Evolutionary conservation across 2,113 vertebrate genomes (phyloP), one percentile per base, ranked within the genome.

Genomic region (Chiloscyllium plagiosum): DNA sequence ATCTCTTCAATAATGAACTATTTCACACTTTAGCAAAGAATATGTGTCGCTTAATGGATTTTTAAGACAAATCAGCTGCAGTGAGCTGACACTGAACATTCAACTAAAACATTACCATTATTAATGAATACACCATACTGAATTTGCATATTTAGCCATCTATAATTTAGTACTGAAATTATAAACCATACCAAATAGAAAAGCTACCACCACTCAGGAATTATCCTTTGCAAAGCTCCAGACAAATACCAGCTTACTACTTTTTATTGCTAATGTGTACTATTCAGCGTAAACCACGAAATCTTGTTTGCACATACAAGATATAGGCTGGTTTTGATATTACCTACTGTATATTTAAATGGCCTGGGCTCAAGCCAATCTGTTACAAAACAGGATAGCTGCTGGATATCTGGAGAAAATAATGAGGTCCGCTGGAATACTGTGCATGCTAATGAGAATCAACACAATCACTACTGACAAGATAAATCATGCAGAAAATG

Each of bases 401-500:
- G 47, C 69, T 72, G 42, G 69, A 72, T 52, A 95, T 76, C 87
- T 61, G 56, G 72, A 95, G 24, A 50, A 95, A 95, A 95, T 95
- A 95, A 95, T 95, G 94, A 95, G 94, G 94, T 95, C 68, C 47
- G 5, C 66, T 50, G 66, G 94, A 95, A 95, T 52, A 90, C 50
- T 61, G 56, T 1, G 13, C 10, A 29, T 29, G 24, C 69, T 95
- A 95, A 95, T 95, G 69, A 95, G 94, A 33, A 95, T 95, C 94
- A 95, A 95, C 94, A 52, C 42, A 95, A 95, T 95, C 94, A 70
- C 94, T 47, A 76, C 94, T 95, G 69, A 95, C 66, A 95, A 72
- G 69, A 95, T 95, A 95, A 95, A 95, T 95, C 94, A 95, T 95
- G 94, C 69, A 95, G 94, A 95, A 95, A 95, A 95, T 95, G 94